Evolutionary conservation across 1,140 invertebrate species (phyloP), one percentile per base, ranked within the genome.

Genomic region (Pseudobourletiella spinata): DNA sequence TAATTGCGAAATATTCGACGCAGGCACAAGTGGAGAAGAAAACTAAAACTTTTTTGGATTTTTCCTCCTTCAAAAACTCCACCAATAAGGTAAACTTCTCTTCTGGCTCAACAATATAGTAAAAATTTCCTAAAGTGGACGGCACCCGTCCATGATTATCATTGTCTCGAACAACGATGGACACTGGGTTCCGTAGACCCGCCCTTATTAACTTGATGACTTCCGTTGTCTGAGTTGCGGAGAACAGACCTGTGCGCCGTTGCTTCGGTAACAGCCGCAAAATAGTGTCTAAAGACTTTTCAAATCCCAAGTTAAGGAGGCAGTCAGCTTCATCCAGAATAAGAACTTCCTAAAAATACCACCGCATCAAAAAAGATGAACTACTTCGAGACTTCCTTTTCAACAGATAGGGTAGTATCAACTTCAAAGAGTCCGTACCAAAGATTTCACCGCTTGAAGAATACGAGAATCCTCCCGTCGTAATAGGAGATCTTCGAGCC

Each of bases 281-380:
- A 71, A 99, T 97, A 42, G 85, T 88, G 67, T 91, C 91, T 1
- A 99, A 77, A n/a, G 86, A 84, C 8, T 81, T 77, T 72, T 88
- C 86, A 76, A 98, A 99, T 3, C 95, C 95, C 65, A 96, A 79
- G 72, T 95, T 93, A 35, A 98, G 76, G 6, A 99, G 77, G 63
- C 90, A 81, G 77, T 99, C 97, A 14, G 96, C 96, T 82, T 99
- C 97, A 77, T 99, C 97, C 48, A 99, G 77, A 14, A 99, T 84
- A 18, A 99, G 72, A 44, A 99, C 78, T 79, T 98, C 95, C 84
- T 90, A 69, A 24, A 72, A 57, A 20, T 22, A 25, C 29, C 56
- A 11, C 15, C 4, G 15, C 35, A 51, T 22, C 22, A 24, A 18
- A 50, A 59, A 24, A 52, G 20, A 39, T 39, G 35, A 39, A 39